Evolutionary conservation across 2,888 invertebrate species (phyloP), one percentile per base, ranked within the genome.

Genomic region (Meta bourneti): DNA sequence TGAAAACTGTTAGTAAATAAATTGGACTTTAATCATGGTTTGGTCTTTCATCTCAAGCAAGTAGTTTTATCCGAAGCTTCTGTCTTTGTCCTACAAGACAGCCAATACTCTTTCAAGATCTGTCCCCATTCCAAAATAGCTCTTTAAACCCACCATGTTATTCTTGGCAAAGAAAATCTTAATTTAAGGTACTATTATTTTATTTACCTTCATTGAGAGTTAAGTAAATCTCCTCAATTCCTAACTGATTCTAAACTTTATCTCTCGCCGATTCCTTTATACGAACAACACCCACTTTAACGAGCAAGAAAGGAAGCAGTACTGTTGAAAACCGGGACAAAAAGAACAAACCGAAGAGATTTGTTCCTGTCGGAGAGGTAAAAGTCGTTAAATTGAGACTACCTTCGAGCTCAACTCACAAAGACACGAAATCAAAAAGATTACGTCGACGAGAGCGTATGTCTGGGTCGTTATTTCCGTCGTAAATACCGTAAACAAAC

Each of bases 401-500:
- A 34, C 11, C 61, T 61, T 61, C 8, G 11, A 61, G 34, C 34
- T 34, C 13, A 9, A 9, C 11, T 9, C 61, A 0, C 13, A 61
- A 9, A 16, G 61, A 61, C 11, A 16, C 16, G 61, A 11, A 61
- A 6, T 16, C 7, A 61, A 61, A 61, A 61, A 61, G 61, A 61
- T 61, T 61, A 61, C 34, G 34, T 34, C 34, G 4, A 4, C 34
- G 34, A 34, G 34, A 9, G 11, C 11, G 7, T 9, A 16, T 9
- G 13, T 11, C 61, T 8, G 61, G 16, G 11, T 61, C 61, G 61
- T 61, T 61, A 61, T 61, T 61, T 61, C 16, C 61, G 61, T 61
- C 61, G 61, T 61, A 61, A 61, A 61, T 61, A 61, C 61, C 61
- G 61, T 61, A 61, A n/a, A 61, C 61, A 61, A 61, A 61, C 61